phyloP scores from a whole-genome alignment of 2,888 invertebrate species.

The Drosophila nigricruria region DNA sequence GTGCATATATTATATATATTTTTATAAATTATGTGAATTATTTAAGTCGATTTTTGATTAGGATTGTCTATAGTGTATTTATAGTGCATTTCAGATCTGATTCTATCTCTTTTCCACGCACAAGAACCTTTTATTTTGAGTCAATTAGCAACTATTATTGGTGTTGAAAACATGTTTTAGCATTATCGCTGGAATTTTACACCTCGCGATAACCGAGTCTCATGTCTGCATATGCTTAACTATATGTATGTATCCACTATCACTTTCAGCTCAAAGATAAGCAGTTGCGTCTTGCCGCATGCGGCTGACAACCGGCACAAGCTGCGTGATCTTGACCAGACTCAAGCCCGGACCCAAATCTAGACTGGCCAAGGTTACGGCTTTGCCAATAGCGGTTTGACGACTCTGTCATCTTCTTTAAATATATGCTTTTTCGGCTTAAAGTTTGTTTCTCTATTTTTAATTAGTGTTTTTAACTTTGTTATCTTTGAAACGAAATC shows the following conservation, averaged over 20 bases:
- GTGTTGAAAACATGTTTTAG: constrained; percentile 6
- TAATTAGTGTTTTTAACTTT: constrained; percentile 5
- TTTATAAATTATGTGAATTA: background rate
- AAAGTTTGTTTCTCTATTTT: constrained; percentile 4
- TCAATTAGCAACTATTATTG: constrained; percentile 14
- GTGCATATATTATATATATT: background rate
- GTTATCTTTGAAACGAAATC: constrained; percentile 1
- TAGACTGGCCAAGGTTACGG: constrained; percentile 22
- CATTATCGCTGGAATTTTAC: constrained; percentile 3
- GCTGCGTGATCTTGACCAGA: constrained; percentile 29
- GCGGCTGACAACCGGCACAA: constrained; percentile 21
- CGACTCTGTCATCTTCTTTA: constrained; percentile 25
- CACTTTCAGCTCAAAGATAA: constrained; percentile 21
- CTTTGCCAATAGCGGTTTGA: constrained; percentile 33
- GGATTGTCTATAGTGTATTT: background rate
- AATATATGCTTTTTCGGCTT: background rate
- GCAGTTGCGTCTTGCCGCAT: constrained; percentile 8
- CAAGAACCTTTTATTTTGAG: background rate
- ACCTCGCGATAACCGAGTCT: background rate
- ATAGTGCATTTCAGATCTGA: background rate
- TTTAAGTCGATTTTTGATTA: background rate
- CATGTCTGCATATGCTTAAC: background rate
- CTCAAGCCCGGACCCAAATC: constrained; percentile 21
- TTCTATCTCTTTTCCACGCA: background rate
- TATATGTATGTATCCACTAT: constrained; percentile 11